Evolutionary conservation across 2,113 vertebrate species (phyloP).

Genomic region (Galemys pyrenaicus): DNA sequence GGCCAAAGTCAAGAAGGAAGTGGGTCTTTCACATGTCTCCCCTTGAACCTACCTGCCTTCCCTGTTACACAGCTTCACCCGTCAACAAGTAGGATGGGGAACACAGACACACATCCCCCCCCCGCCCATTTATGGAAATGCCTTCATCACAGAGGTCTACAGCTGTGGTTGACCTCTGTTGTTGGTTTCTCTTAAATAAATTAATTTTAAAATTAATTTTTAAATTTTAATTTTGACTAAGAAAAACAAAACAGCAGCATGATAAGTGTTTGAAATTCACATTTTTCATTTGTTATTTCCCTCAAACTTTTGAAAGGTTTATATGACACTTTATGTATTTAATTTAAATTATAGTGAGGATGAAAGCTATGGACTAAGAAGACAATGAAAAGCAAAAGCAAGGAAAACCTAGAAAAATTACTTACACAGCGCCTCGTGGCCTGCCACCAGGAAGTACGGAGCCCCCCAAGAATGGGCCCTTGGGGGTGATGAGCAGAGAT

Average conservation of each 20-base stretch:
- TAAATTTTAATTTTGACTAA: background rate
- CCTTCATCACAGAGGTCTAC: no score
- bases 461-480: background rate
- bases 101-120: no score
- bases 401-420: background rate
- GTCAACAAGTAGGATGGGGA: no score
- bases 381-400: background rate
- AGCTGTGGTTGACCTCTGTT: no score
- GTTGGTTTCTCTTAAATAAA: no score
- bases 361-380: background rate
- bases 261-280: background rate
- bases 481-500: background rate
- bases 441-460: no score
- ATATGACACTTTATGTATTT: background rate
- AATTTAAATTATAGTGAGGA: background rate
- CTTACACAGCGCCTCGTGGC: rapidly evolving
- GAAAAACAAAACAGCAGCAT: background rate
- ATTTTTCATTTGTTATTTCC: background rate
- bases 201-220: background rate
- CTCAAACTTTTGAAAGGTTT: background rate
- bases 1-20: no score
- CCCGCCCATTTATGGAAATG: no score
- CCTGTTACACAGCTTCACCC: no score
- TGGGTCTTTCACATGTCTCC: no score
- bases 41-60: no score